Base-by-base conservation (phyloP, 1,140 invertebrate genomes). In the Sesamia nonagrioides region DNA sequence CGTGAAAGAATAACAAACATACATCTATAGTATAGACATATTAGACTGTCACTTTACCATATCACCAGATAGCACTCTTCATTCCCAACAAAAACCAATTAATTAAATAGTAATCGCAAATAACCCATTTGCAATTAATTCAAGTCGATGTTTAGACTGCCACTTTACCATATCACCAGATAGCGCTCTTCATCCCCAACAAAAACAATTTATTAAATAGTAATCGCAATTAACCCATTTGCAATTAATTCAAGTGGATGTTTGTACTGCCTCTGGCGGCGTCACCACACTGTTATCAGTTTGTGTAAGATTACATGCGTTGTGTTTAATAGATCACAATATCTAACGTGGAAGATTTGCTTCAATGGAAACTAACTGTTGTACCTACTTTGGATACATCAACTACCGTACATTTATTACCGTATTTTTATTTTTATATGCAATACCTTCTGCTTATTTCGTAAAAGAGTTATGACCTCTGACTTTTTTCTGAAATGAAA, bases 51-150 rank as follows among this genome's bases (percentile, higher is more conserved):
- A n/a, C n/a, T n/a, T n/a, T n/a, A n/a, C n/a, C n/a, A n/a, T n/a
- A n/a, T n/a, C n/a, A 58, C 17, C 27, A 3, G 54, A 58, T 58
- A 58, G 37, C 7, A 11, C 11, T 11, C 11, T 50, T 50, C 45
- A 66, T 66, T 17, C 37, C 37, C 11, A 66, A 58, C 54, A 58
- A 66, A 63, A 66, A 40, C n/a, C 17, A 66, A 66, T 66, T n/a
- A 66, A 42, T 42, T 66, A 37, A 66, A 42, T 42, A 6, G 37
- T 15, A 66, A 66, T 13, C 37, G 21, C 37, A 66, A 66, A 21
- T 66, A 66, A 66, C 37, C 61, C 61, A 66, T 17, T 66, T 66
- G 37, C 37, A 35, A 66, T 42, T 37, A 66, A 66, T 66, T 18
- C 0, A 40, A 66, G 37, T 18, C 37, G 61, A 9, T 66, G 9